phyloP scores from a whole-genome alignment of 2,797 vertebrate genomes.

The Bradypus variegatus region DNA sequence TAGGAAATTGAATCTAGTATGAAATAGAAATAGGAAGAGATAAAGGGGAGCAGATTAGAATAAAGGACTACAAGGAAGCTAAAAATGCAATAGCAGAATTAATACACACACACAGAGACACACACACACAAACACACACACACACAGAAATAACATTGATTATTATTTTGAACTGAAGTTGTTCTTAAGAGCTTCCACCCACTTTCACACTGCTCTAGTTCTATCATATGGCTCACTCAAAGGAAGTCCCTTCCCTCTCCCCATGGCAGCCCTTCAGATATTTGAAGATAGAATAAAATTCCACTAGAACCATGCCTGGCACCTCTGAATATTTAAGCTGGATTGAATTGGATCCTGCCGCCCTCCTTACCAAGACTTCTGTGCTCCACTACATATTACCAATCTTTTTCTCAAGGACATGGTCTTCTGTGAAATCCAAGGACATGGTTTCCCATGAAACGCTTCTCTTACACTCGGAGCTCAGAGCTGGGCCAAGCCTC shows the following conservation, averaged over 20 bases:
- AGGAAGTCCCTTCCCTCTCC: background rate
- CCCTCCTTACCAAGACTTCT: background rate
- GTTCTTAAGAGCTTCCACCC: background rate
- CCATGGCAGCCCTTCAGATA: background rate
- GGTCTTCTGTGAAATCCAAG: background rate
- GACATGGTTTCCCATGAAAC: too few species aligned
- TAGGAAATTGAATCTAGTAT: background rate
- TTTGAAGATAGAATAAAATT: background rate
- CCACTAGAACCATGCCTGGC: background rate
- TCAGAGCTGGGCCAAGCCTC: background rate
- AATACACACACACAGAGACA: background rate
- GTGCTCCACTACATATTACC: too few species aligned
- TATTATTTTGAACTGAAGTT: background rate
- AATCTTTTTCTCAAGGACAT: background rate
- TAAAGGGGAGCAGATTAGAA: background rate
- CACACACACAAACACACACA: background rate
- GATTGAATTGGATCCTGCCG: background rate
- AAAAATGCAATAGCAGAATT: background rate
- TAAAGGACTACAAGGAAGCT: background rate
- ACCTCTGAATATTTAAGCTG: background rate
- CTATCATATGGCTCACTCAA: background rate
- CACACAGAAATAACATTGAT: background rate
- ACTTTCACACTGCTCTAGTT: background rate
- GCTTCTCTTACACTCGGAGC: background rate
- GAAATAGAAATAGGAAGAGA: background rate